Base-by-base conservation (phyloP, 2,888 invertebrate species). In the Eulithis testata region DNA sequence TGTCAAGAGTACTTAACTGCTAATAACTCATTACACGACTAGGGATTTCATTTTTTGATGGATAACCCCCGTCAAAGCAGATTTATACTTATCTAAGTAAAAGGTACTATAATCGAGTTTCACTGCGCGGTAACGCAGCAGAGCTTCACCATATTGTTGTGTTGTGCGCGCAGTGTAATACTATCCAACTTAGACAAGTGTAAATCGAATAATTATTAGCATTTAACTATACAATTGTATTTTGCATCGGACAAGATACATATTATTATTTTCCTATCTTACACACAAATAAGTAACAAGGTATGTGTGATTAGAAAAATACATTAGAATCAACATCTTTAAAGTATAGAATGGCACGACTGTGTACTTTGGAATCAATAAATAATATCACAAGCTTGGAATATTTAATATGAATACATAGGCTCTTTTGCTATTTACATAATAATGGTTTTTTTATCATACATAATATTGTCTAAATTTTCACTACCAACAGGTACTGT, bases 401-500 rank as follows among this genome's bases (percentile, higher is more conserved):
- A 64, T 59, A 68, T 60, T 51, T 21, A 21, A 21, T 21, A 21
- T 21, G 53, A 65, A 61, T 60, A 66, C 55, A 53, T 66, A 59
- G 59, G 64, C 52, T 60, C 5, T 58, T 61, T 66, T 63, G 57
- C 71, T 80, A 81, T 80, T 77, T 81, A 81, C 77, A 80, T 72
- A 73, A 71, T 55, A 66, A 65, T 71, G 3, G 72, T 74, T 65
- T 63, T 74, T 71, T 69, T 74, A 27, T 66, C 11, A 37, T 52
- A 63, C 12, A 68, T 64, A 68, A 70, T 73, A 89, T 90, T 90
- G 88, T 89, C 87, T 73, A 84, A 78, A 80, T 75, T 84, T 78
- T 77, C 76, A 84, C 84, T 87, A 86, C 72, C 82, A 80, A 84
- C 89, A 89, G 89, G 90, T 90, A 91, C 89, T 78, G 78, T 79